Conservation (phyloP, 1,140 invertebrate genomes). For the Galleria mellonella region DNA sequence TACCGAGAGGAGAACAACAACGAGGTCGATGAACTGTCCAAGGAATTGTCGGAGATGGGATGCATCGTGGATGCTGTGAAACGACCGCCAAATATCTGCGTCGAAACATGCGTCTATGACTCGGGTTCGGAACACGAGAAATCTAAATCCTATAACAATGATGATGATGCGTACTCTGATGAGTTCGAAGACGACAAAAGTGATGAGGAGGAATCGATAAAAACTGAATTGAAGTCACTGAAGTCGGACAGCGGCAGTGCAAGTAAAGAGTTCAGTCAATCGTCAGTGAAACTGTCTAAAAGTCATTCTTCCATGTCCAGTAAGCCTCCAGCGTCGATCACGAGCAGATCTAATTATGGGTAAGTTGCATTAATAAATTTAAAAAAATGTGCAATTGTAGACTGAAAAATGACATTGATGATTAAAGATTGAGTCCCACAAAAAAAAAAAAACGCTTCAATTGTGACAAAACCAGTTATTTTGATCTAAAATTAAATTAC, state of each 20-base stretch:
- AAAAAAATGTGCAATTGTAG: no score
- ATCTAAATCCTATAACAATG: constrained; percentile 19
- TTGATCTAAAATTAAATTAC: no score
- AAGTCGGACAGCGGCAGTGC: constrained; percentile 12
- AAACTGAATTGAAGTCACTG: constrained; percentile 10
- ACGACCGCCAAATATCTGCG: constrained; percentile 54
- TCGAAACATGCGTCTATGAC: constrained; percentile 55
- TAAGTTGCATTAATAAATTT: constrained; percentile 19
- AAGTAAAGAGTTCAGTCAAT: constrained; percentile 14
- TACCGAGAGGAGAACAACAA: constrained; percentile 69
- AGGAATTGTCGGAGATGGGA: constrained; percentile 64
- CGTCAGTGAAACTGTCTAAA: constrained; percentile 40
- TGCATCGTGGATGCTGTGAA: constrained; percentile 59
- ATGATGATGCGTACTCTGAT: constrained; percentile 60
- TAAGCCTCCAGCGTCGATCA: constrained; percentile 32
- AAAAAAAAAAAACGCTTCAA: no score
- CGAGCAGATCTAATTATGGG: constrained; percentile 50
- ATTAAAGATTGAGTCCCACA: no score
- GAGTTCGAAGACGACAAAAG: constrained; percentile 67
- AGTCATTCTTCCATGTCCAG: constrained; percentile 47
- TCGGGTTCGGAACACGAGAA: constrained; percentile 36
- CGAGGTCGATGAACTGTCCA: constrained; percentile 58
- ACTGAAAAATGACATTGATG: no score
- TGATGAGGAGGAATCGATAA: constrained; percentile 29
- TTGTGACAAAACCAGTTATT: no score